A percentile compares a stretch with the other conserved stretches of the same genome.
Conservation (phyloP, 2,888 invertebrate species). For the Clivina fossor region DNA sequence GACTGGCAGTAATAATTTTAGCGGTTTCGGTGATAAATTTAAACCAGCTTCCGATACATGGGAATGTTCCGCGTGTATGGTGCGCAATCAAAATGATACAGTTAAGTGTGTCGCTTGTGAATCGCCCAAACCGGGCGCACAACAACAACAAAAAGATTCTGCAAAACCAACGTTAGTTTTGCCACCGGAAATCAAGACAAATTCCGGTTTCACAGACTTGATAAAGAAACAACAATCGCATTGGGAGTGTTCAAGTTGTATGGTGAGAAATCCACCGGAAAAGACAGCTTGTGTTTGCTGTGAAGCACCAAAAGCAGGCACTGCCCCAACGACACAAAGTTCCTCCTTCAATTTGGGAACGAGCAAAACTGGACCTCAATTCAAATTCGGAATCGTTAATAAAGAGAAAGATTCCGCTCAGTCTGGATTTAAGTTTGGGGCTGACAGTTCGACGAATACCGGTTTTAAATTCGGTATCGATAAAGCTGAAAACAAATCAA, state of each 20-base stretch:
- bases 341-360: too few relatives aligned
- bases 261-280: constrained; percentile 59
- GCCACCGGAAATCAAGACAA: constrained; percentile 29
- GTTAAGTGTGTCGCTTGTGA: constrained; percentile 59
- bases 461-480: constrained; percentile 41
- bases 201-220: constrained; percentile 35
- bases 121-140: constrained; percentile 52
- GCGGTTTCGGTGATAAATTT: constrained; percentile 52
- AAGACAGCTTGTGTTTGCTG: constrained; percentile 61
- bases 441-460: constrained; percentile 35
- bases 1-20: too few relatives aligned
- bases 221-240: constrained; percentile 45
- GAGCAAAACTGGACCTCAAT: constrained; percentile 45
- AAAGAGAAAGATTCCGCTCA: constrained; percentile 41
- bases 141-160: constrained; percentile 17
- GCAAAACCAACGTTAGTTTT: constrained; percentile 18
- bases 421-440: too few relatives aligned
- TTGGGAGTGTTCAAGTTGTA: constrained; percentile 66
- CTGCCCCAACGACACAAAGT: constrained; percentile 40
- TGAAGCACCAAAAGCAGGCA: constrained; percentile 57
- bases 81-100: constrained; percentile 55
- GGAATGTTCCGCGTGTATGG: constrained; percentile 61
- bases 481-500: constrained; percentile 10
- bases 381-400: constrained; percentile 58
- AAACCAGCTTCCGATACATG: constrained; percentile 57